These are phyloP conservation scores for Phalera bucephala DNA, from an alignment of 2,888 invertebrate genomes.

Conservation along the genomic window DNA sequence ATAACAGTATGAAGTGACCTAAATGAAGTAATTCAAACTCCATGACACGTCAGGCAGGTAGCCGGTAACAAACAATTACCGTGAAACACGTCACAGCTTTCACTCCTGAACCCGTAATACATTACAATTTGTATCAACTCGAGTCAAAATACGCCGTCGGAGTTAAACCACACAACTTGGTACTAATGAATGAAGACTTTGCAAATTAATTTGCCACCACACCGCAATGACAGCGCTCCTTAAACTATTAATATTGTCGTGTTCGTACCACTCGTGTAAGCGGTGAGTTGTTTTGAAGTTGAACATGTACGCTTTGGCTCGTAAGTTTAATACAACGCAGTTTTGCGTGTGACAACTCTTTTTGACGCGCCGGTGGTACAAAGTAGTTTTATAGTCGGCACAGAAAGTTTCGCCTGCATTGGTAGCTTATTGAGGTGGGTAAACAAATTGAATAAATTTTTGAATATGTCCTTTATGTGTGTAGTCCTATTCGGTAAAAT, in stretches of 20 bases:
- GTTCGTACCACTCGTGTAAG: slow-evolving; percentile 12
- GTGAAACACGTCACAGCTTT: slow-evolving; percentile 21
- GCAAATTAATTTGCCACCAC: slow-evolving; percentile 58
- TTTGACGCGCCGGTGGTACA: no score
- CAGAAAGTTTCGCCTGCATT: no score
- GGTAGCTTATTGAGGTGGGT: no score
- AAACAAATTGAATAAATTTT: no score
- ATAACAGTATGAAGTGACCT: slow-evolving; percentile 18
- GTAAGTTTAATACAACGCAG: neutral
- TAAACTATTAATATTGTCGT: slow-evolving; percentile 46
- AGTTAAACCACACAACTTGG: slow-evolving; percentile 55
- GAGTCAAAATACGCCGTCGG: slow-evolving; percentile 33
- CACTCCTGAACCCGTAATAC: slow-evolving; percentile 35
- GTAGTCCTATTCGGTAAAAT: no score
- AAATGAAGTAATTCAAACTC: slow-evolving; percentile 20
- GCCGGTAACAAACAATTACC: slow-evolving; percentile 25
- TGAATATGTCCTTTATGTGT: no score
- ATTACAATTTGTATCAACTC: slow-evolving; percentile 44
- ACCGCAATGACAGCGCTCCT: slow-evolving; percentile 47
- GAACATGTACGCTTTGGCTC: neutral
- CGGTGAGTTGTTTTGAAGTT: slow-evolving; percentile 7
- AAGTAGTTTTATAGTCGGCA: no score
- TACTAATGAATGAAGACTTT: slow-evolving; percentile 64
- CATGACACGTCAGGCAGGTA: slow-evolving; percentile 9
- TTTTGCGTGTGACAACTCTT: neutral